phyloP scores from a whole-genome alignment of 2,113 vertebrate species.

The Cyrtonyx montezumae region DNA sequence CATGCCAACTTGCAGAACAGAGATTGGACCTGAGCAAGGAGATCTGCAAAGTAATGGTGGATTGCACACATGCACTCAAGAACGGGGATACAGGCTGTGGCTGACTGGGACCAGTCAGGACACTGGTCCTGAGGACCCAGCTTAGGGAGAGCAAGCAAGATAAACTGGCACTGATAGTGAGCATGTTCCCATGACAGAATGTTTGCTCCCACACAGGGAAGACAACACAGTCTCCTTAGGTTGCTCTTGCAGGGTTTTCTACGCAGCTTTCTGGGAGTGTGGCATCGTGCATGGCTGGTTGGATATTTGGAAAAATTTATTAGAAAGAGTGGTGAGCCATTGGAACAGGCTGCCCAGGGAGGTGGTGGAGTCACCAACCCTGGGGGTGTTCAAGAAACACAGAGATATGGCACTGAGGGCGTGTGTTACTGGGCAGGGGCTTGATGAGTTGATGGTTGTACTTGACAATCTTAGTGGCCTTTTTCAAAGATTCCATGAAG shows the following conservation, averaged over 20 bases:
- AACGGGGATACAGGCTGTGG: neutral
- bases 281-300: too few relatives aligned
- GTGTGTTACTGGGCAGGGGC: too few relatives aligned
- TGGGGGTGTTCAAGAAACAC: too few relatives aligned
- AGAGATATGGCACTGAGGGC: too few relatives aligned
- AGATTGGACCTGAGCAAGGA: slow-evolving; percentile 46
- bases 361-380: too few relatives aligned
- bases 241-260: neutral
- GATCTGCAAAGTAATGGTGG: slow-evolving; percentile 25
- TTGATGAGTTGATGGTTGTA: too few relatives aligned
- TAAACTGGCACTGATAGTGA: neutral
- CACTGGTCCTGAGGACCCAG: neutral
- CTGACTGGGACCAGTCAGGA: neutral
- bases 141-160: neutral
- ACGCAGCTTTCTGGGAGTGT: neutral
- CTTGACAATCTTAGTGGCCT: too few relatives aligned
- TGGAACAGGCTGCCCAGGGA: too few relatives aligned
- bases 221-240: neutral
- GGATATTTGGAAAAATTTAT: too few relatives aligned
- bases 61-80: neutral
- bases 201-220: neutral
- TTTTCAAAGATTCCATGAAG: too few relatives aligned
- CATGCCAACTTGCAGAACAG: slow-evolving; percentile 69
- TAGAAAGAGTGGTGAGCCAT: too few relatives aligned
- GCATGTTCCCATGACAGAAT: neutral